Base-by-base conservation (phyloP, 2,888 invertebrate genomes). In the Xanthia icteritia region DNA sequence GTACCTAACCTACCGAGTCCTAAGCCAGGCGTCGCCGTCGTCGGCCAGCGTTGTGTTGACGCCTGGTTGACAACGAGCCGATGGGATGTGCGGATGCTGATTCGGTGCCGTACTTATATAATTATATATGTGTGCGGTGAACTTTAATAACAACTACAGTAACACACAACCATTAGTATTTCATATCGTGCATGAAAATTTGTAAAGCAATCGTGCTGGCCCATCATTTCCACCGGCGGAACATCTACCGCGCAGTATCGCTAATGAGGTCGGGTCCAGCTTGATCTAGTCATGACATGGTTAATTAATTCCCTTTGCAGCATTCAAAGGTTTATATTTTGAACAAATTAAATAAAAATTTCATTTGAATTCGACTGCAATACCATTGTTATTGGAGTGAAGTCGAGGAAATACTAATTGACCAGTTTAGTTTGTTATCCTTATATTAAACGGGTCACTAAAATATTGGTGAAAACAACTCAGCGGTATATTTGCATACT, bases 261-360 rank as follows among this genome's bases (percentile, higher is more conserved):
- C n/a, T 64, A 64, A 48, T 78, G 56, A 65, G 13, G 1, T 45
- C 5, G 23, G 31, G 6, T 51, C 11, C 42, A 39, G 36, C 39
- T 42, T 13, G 58, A 65, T 45, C 17, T 36, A 68, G n/a, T 45
- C 42, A 2, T 27, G 23, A 5, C 64, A 64, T 27, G n/a, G 8
- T 51, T 71, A 65, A 71, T 65, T 65, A 58, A 79, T 71, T 48
- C 51, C 5, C n/a, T 58, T 70, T 39, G 48, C 48, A 60, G n/a
- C 31, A 64, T 56, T n/a, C 36, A 64, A 70, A 69, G 13, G 67
- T 60, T n/a, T n/a, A 36, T 15, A 27, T 23, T 36, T 4, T 23
- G 9, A 36, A 61, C 51, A 15, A 51, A 42, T 56, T 13, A 64
- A 45, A 27, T n/a, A n/a, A 20, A 4, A 76, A 54, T 45, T 42